These are phyloP conservation scores for Cynocephalus volans DNA, from an alignment of 2,113 vertebrate genomes.

Conservation along the genomic window DNA sequence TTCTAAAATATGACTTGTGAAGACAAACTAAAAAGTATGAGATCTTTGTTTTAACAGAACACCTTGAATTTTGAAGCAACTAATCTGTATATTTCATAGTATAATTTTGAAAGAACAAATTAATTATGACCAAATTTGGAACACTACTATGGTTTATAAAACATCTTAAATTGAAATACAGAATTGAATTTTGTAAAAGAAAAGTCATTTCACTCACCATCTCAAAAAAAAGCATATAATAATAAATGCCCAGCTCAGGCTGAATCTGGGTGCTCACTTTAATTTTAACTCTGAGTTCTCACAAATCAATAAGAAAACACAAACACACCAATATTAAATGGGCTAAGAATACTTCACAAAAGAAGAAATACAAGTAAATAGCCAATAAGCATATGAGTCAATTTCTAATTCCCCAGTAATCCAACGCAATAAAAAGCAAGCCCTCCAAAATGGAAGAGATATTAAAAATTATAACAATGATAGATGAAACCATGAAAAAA, in stretches of 20 bases:
- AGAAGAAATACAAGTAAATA: background rate
- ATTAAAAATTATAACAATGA: background rate
- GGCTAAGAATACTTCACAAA: background rate
- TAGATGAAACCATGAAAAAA: background rate
- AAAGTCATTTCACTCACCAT: background rate
- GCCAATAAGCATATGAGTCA: background rate
- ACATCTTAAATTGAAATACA: background rate
- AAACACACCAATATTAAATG: background rate
- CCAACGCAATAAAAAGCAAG: background rate
- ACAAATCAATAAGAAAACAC: background rate
- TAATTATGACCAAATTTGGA: background rate
- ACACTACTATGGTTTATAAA: background rate
- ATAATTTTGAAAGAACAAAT: background rate
- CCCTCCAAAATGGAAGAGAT: background rate
- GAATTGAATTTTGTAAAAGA: background rate
- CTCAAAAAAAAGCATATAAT: background rate
- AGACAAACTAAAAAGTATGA: slow-evolving; percentile 29
- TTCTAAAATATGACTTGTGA: background rate
- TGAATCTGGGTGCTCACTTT: background rate
- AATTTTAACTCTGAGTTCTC: background rate
- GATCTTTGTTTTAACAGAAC: background rate
- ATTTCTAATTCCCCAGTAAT: background rate
- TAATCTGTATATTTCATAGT: background rate
- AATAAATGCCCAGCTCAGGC: background rate
- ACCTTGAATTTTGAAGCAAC: background rate